Percentiles rank a stretch among this genome's conserved stretches.
phyloP scores from a whole-genome alignment of 2,888 invertebrate genomes.

The Nemurella pictetii region DNA sequence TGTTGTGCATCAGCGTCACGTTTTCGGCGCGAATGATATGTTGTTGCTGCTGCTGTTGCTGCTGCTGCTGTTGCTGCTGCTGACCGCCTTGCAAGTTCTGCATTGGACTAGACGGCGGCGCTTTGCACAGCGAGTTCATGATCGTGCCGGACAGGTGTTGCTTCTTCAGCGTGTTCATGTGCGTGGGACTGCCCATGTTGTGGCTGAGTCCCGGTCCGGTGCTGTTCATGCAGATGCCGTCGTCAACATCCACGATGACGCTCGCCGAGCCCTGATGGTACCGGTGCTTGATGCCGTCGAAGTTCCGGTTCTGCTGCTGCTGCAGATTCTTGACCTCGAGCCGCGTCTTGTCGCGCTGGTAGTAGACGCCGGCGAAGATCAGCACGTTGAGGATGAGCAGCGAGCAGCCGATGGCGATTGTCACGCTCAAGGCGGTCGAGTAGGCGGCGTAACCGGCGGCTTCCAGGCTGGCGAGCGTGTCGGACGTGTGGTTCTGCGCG shows the following conservation, averaged over 20 bases:
- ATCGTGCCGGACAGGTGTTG: slow-evolving; percentile 35
- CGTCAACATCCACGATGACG: slow-evolving; percentile 82
- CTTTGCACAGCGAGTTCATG: slow-evolving; percentile 59
- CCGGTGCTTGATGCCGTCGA: slow-evolving; percentile 66
- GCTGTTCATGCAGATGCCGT: slow-evolving; percentile 47
- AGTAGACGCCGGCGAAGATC: slow-evolving; percentile 83
- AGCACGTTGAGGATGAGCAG: slow-evolving; percentile 78
- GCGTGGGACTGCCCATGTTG: slow-evolving; percentile 33
- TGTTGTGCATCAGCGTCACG: slow-evolving; percentile 54
- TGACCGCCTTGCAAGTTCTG: slow-evolving; percentile 59
- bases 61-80: too few relatives aligned
- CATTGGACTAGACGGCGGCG: slow-evolving; percentile 58
- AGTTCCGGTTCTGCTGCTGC: slow-evolving; percentile 65
- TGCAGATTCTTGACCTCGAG: slow-evolving; percentile 77
- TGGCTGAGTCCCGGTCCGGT: slow-evolving; percentile 7
- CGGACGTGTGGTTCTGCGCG: slow-evolving; percentile 47
- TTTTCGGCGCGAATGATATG: slow-evolving; percentile 40
- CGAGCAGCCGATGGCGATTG: slow-evolving; percentile 81
- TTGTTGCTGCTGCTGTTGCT: slow-evolving; percentile 49
- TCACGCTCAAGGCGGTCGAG: slow-evolving; percentile 75
- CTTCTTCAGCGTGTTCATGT: slow-evolving; percentile 32
- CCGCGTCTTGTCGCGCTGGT: slow-evolving; percentile 76
- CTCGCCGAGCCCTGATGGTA: slow-evolving; percentile 77
- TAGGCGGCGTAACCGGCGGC: slow-evolving; percentile 77
- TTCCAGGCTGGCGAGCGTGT: slow-evolving; percentile 77